A percentile compares a stretch with the other conserved stretches of the same genome.
phyloP scores from a whole-genome alignment of 2,113 vertebrate genomes.

The Orthonyx spaldingii region DNA sequence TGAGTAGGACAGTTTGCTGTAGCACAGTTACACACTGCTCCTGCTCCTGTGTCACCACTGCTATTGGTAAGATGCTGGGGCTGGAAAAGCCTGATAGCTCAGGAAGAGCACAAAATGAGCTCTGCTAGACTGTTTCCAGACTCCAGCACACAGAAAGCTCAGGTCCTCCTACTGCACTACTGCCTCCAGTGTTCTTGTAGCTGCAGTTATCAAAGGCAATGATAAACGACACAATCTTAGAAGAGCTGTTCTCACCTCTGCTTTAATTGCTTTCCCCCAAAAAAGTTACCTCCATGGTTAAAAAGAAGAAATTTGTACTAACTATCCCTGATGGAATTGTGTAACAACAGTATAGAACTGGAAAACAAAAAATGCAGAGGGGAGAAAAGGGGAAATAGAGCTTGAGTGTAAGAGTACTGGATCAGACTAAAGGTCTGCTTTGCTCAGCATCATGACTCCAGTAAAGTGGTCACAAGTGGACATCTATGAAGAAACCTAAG shows the following conservation, averaged over 20 bases:
- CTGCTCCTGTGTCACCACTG: not conserved
- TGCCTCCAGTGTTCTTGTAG: not conserved
- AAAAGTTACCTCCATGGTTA: not conserved
- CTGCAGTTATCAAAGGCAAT: not conserved
- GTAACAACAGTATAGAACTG: not conserved
- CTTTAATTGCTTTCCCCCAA: not conserved
- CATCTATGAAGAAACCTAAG: not conserved
- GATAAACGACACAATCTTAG: not conserved
- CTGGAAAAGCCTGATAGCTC: not conserved
- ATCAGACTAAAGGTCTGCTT: not conserved
- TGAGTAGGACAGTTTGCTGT: not conserved
- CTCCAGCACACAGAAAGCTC: not conserved
- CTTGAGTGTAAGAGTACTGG: not conserved
- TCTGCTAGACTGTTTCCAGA: not conserved
- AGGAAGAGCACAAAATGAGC: not conserved
- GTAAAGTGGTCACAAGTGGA: not conserved
- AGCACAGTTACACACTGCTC: not conserved
- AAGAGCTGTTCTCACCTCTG: not conserved
- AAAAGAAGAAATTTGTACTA: not conserved
- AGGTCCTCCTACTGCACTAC: not conserved
- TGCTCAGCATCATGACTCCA: not conserved
- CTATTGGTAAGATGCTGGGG: not conserved
- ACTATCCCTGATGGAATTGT: not conserved
- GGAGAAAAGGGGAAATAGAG: not conserved
- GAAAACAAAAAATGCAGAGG: fast-evolving